A percentile compares a stretch with the other conserved stretches of the same genome.
Conservation (phyloP, 2,888 invertebrate species). For the Acanthopleura granulata region DNA sequence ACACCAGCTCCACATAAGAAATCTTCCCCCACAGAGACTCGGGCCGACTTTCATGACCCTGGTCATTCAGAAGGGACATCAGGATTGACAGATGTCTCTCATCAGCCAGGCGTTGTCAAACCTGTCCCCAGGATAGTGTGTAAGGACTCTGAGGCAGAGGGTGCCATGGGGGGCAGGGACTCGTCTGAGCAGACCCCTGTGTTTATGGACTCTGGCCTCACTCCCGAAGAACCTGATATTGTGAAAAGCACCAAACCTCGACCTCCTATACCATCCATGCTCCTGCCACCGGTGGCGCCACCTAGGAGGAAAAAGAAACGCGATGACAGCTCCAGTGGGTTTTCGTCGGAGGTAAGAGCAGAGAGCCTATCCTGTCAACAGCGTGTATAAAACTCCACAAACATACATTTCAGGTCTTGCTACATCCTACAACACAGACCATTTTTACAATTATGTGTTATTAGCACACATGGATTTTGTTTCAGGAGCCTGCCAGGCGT, state of each 20-base stretch:
- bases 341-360: background rate
- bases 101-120: background rate
- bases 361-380: no score
- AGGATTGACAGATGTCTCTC: background rate
- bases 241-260: slow-evolving; percentile 86
- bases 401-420: no score
- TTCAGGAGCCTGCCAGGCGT: no score
- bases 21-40: background rate
- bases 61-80: background rate
- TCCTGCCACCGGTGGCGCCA: slow-evolving; percentile 47
- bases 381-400: no score
- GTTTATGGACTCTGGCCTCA: background rate
- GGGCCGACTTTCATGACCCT: no score
- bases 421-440: no score
- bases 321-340: slow-evolving; percentile 20
- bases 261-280: slow-evolving; percentile 45
- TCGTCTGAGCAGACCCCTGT: no score
- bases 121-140: background rate
- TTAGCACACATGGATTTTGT: no score
- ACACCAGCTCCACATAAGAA: background rate
- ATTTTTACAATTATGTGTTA: no score
- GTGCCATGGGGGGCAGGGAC: background rate
- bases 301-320: slow-evolving; percentile 52
- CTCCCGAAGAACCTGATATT: slow-evolving; percentile 83
- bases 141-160: background rate